These are phyloP conservation scores for Anguilla anguilla DNA, from an alignment of 2,797 vertebrate genomes.

Conservation along the genomic window DNA sequence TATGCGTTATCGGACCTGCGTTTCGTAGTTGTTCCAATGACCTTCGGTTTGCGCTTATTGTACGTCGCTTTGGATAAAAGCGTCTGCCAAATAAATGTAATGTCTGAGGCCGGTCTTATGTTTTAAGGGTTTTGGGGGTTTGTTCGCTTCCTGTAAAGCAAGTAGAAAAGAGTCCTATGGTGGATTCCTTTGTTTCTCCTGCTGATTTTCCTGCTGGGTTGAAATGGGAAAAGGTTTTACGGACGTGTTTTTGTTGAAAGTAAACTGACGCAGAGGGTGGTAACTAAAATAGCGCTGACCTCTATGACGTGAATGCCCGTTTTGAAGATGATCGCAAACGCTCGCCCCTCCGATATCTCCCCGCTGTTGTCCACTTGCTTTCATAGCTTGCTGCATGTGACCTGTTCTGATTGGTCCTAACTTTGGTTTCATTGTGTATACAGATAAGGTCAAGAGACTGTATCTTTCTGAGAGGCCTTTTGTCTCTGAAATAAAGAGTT, in stretches of 20 bases:
- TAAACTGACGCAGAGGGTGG: not conserved
- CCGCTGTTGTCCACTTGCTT: not conserved
- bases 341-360: not conserved
- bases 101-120: not conserved
- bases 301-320: constrained; percentile 19
- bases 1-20: too few relatives aligned
- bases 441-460: not conserved
- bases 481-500: not conserved
- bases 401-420: not conserved
- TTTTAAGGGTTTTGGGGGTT: not conserved
- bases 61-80: too few relatives aligned
- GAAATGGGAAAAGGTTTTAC: not conserved
- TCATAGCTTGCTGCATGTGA: not conserved
- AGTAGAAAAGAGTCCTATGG: not conserved
- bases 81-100: too few relatives aligned
- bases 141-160: not conserved
- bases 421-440: not conserved
- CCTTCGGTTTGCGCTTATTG: too few relatives aligned
- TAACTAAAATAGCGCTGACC: constrained; percentile 21
- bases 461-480: not conserved
- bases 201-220: not conserved
- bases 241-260: not conserved
- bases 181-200: not conserved
- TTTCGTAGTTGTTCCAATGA: too few relatives aligned
- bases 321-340: not conserved